phyloP scores from a whole-genome alignment of 2,888 invertebrate genomes.

The Coecobrya sp. region DNA sequence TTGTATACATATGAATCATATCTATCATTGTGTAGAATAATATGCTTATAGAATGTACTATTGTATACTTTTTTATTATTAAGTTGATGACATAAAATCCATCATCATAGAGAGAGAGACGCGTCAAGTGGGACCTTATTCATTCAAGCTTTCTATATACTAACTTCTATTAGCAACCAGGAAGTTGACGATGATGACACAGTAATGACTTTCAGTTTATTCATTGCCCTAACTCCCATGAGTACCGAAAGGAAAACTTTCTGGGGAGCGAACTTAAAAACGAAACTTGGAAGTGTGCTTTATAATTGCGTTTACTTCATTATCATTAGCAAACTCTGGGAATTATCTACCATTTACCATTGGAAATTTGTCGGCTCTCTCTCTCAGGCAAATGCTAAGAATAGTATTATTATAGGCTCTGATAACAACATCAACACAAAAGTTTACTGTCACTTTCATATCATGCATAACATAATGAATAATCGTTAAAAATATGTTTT shows the following conservation, averaged over 20 bases:
- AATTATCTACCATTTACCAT: not conserved
- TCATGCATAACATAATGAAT: too few relatives aligned
- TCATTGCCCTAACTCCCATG: not conserved
- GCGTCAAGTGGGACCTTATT: not conserved
- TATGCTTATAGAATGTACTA: not conserved
- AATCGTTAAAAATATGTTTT: too few relatives aligned
- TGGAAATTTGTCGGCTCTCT: too few relatives aligned
- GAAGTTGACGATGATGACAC: not conserved
- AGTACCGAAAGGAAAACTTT: slow-evolving; percentile 1
- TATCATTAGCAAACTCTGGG: not conserved
- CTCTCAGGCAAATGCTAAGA: too few relatives aligned
- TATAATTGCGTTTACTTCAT: slow-evolving; percentile 14
- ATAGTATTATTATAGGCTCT: too few relatives aligned
- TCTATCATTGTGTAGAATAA: not conserved
- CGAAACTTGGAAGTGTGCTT: slow-evolving; percentile 3
- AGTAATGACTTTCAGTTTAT: slow-evolving; percentile 19
- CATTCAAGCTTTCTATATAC: not conserved
- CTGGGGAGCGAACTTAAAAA: not conserved
- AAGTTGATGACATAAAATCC: slow-evolving; percentile 1
- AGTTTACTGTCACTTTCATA: too few relatives aligned
- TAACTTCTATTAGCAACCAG: not conserved
- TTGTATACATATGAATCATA: not conserved
- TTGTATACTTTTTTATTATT: not conserved
- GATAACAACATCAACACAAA: too few relatives aligned
- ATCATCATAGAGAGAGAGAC: not conserved